Conservation (phyloP, 2,888 invertebrate genomes). For the Athetis lepigone region DNA sequence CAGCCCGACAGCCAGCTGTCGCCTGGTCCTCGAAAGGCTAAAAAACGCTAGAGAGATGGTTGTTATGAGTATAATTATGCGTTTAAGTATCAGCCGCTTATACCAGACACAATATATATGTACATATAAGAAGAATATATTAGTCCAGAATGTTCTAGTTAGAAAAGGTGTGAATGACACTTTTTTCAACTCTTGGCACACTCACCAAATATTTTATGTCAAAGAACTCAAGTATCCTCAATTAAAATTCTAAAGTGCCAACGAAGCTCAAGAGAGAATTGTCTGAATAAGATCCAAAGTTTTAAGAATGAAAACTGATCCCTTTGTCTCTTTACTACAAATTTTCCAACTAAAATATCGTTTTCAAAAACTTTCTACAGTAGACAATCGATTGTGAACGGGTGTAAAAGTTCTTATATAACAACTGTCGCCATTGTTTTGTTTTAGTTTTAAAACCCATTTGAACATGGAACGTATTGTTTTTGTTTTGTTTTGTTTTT, state of each 20-base stretch:
- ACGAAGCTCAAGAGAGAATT: slow-evolving; percentile 11
- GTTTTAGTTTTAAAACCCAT: slow-evolving; percentile 24
- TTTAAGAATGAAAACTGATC: slow-evolving; percentile 45
- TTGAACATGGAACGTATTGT: slow-evolving; percentile 1
- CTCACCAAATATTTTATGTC: slow-evolving; percentile 2
- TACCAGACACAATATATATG: no score
- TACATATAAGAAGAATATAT: no score
- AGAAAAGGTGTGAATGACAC: no score
- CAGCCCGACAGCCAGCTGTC: no score
- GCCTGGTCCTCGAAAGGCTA: no score
- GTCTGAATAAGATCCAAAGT: slow-evolving; percentile 25
- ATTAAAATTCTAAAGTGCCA: slow-evolving; percentile 27
- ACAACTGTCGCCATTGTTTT: slow-evolving; percentile 6
- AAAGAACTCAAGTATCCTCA: slow-evolving; percentile 10
- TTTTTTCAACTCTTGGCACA: not conserved
- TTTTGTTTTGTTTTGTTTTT: not conserved
- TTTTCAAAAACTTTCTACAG: slow-evolving; percentile 33
- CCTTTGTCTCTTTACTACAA: slow-evolving; percentile 30
- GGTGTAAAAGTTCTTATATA: slow-evolving; percentile 3
- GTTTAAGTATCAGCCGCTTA: no score
- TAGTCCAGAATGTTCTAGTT: no score
- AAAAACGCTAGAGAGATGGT: no score
- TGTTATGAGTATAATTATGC: no score
- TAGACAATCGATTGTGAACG: slow-evolving; percentile 27
- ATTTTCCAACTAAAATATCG: slow-evolving; percentile 33